Evolutionary conservation across 2,797 vertebrate genomes (phyloP).

Genomic region (Apogon hyalosoma): DNA sequence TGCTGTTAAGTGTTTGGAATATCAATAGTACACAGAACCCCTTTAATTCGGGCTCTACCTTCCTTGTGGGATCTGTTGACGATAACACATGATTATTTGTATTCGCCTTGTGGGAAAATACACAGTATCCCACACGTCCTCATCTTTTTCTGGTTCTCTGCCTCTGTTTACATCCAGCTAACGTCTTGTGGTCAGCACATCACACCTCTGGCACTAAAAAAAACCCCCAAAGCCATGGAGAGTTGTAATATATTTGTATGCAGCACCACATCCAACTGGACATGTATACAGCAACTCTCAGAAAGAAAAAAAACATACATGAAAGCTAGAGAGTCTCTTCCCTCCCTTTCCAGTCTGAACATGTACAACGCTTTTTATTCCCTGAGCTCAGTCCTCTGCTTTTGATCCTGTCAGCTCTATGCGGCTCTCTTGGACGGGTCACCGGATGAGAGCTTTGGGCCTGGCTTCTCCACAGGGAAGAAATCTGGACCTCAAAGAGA

Average conservation of each 20-base stretch:
- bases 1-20: no score
- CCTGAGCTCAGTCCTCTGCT: constrained; percentile 55
- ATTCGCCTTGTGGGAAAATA: constrained; percentile 36
- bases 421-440: constrained; percentile 58
- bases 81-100: constrained; percentile 46
- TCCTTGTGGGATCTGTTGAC: constrained; percentile 8
- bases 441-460: constrained; percentile 63
- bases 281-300: constrained; percentile 31
- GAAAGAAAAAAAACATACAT: constrained; percentile 12
- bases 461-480: constrained; percentile 62
- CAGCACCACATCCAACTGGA: constrained; percentile 23
- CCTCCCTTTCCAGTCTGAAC: constrained; percentile 60
- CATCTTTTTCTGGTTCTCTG: constrained; percentile 42
- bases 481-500: constrained; percentile 70
- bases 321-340: constrained; percentile 36
- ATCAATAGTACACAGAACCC: no score
- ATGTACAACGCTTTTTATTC: constrained; percentile 48
- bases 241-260: constrained; percentile 32
- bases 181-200: constrained; percentile 44
- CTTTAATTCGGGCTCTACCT: no score
- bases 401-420: constrained; percentile 72
- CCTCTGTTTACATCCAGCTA: constrained; percentile 51
- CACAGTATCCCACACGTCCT: constrained; percentile 6
- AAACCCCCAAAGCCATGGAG: constrained; percentile 31
- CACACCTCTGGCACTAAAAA: constrained; percentile 43